A percentile compares a stretch with the other conserved stretches of the same genome.
Conservation (phyloP, 1,140 invertebrate species). For the Leptinotarsa texana region DNA sequence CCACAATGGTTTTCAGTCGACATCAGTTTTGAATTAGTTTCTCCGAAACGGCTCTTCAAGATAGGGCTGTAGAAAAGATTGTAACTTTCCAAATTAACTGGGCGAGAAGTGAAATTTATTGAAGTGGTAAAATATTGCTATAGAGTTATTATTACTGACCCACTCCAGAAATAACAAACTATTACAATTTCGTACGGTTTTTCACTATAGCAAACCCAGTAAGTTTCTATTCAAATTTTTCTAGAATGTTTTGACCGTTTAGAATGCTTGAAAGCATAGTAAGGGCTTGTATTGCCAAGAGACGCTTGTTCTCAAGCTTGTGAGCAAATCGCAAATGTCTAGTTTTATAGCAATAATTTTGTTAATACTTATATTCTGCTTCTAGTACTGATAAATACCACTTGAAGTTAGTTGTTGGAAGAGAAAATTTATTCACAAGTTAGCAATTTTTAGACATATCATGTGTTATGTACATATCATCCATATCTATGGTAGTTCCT, state of each 20-base stretch:
- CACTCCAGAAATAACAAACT: conserved; percentile 11
- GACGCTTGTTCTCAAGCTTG: conserved; percentile 8
- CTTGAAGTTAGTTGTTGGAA: too few relatives aligned
- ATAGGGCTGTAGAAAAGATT: background rate
- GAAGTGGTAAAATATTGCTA: background rate
- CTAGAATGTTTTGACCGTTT: conserved; percentile 33
- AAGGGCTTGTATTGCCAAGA: conserved; percentile 27
- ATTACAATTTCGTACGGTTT: conserved; percentile 45
- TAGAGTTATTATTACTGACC: conserved; percentile 4
- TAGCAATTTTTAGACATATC: background rate
- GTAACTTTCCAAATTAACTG: background rate
- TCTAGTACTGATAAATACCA: background rate
- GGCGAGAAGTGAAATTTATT: background rate
- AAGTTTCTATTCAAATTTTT: conserved; percentile 44
- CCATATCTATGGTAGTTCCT: background rate
- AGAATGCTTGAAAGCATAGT: conserved; percentile 24
- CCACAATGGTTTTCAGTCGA: background rate
- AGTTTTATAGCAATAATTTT: conserved; percentile 9
- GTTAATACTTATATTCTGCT: background rate
- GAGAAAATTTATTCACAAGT: too few relatives aligned
- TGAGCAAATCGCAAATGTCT: conserved; percentile 17
- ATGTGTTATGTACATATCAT: background rate
- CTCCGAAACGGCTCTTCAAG: background rate
- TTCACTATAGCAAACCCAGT: conserved; percentile 44
- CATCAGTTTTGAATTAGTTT: conserved; percentile 12